Evolutionary conservation across 2,888 invertebrate genomes (phyloP), one percentile per base, ranked within the genome.

Genomic region (Electrophaes corylata): DNA sequence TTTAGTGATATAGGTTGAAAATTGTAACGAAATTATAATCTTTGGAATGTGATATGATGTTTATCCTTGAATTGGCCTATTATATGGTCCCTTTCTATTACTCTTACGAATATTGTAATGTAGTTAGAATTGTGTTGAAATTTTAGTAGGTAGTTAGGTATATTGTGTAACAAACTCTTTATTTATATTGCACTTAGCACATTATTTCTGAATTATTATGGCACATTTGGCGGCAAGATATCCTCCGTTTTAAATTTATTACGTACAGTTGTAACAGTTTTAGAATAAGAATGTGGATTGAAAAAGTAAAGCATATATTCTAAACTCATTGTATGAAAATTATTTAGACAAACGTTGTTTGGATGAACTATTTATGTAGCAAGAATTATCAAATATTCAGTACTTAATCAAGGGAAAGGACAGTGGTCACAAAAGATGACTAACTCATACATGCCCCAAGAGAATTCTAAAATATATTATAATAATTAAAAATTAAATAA

Each of bases 261-360:
- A 64, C 62, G 55, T 60, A 59, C 61, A 55, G 51, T 29, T 29
- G 2, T 62, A 58, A 58, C 53, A 48, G 58, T 62, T 61, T 60
- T 62, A 65, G 64, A 54, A 44, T 67, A 67, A 67, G 67, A 59
- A 60, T 62, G 60, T 49, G 54, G 55, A 54, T 50, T 53, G 54
- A 54, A 70, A 70, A 78, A 70, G 88, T 89, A 84, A 89, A 89
- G 88, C 88, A 88, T 85, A 86, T 88, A 89, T 90, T 88, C 88
- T 89, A 89, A 89, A 90, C 75, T 85, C 80, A 82, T 81, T 81
- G 16, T 83, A 82, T 72, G 74, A 59, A 62, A 73, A 67, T 78
- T 78, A 79, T 76, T 75, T 78, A 79, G 78, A 71, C 69, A 73
- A n/a, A n/a, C 71, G 66, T 68, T 71, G 69, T 69, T 73, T 60